These are phyloP conservation scores for Parauchenoglanis ngamensis DNA, from an alignment of 2,797 vertebrate species.

Conservation along the genomic window DNA sequence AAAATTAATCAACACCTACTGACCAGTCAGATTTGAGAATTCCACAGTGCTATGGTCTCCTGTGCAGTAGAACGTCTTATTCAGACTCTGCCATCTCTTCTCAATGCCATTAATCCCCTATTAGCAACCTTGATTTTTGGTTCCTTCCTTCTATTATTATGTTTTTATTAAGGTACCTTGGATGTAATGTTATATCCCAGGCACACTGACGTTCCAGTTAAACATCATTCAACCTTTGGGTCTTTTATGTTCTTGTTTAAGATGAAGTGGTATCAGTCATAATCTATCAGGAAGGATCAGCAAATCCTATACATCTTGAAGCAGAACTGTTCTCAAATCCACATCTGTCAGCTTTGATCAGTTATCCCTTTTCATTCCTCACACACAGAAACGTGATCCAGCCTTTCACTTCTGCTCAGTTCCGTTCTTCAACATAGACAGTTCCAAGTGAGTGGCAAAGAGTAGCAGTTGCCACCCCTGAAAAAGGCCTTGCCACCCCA, in stretches of 20 bases:
- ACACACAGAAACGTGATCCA: neutral
- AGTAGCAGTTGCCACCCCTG: too few species aligned
- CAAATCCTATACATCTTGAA: neutral
- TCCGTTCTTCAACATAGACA: neutral
- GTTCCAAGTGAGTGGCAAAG: too few species aligned
- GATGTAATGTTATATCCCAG: neutral
- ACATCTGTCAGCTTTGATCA: constrained; percentile 3
- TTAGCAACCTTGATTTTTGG: neutral
- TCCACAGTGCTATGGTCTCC: neutral
- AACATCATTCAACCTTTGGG: neutral
- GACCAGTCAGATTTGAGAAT: neutral
- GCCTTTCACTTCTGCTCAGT: neutral
- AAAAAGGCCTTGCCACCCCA: too few species aligned
- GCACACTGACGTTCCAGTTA: neutral
- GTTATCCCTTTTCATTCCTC: neutral
- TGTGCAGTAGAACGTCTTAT: neutral
- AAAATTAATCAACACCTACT: neutral
- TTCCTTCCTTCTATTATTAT: neutral
- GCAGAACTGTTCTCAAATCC: constrained; percentile 3
- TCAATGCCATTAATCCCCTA: neutral
- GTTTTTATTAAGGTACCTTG: neutral
- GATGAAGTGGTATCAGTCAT: neutral
- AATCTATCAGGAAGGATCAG: neutral
- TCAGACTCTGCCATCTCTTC: neutral
- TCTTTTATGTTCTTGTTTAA: neutral